Conservation (phyloP, 1,140 invertebrate species). For the Brachionus manjavacas region DNA sequence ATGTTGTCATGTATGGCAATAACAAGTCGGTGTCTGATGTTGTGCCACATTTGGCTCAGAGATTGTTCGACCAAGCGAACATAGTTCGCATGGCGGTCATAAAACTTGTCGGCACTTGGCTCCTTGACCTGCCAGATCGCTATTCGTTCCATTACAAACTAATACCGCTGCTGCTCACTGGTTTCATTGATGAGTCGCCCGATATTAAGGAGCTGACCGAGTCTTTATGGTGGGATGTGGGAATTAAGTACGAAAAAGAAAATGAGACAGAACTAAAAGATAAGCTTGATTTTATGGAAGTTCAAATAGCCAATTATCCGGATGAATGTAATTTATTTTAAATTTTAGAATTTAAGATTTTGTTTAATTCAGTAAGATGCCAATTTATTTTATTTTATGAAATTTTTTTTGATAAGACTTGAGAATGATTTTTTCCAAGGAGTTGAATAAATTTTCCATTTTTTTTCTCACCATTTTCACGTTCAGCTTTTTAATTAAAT, state of each 20-base stretch:
- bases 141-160: constrained; percentile 73
- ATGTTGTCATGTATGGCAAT: constrained; percentile 62
- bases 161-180: constrained; percentile 70
- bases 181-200: constrained; percentile 67
- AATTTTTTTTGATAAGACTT: too few species aligned
- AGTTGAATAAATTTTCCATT: too few species aligned
- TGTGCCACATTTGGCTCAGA: constrained; percentile 66
- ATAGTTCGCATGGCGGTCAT: constrained; percentile 66
- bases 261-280: constrained; percentile 73
- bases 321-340: constrained; percentile 56
- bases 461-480: too few species aligned
- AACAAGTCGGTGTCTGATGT: constrained; percentile 64
- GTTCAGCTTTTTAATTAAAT: too few species aligned
- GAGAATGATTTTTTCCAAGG: too few species aligned
- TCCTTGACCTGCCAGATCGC: constrained; percentile 67
- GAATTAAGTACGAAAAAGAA: constrained; percentile 66
- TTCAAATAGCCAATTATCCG: constrained; percentile 58
- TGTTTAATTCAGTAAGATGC: background rate
- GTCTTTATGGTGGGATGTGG: constrained; percentile 63
- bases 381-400: background rate
- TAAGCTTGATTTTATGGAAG: constrained; percentile 66
- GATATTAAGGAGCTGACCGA: constrained; percentile 63
- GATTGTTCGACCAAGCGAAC: constrained; percentile 70
- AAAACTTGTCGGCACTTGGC: constrained; percentile 66
- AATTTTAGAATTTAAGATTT: too few species aligned